phyloP scores from a whole-genome alignment of 2,113 vertebrate species.

The Willisornis vidua region DNA sequence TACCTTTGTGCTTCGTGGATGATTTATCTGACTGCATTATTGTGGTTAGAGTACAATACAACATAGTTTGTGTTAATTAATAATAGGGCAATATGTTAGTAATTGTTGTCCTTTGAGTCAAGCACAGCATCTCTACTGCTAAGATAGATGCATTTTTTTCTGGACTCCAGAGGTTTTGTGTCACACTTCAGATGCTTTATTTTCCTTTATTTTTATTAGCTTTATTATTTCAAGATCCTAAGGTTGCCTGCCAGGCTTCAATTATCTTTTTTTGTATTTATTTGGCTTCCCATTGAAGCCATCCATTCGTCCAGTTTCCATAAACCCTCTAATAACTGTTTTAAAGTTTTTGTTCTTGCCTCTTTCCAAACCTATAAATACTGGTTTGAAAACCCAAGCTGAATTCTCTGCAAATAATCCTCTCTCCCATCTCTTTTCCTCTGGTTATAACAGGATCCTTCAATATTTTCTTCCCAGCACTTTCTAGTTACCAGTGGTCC shows the following conservation, averaged over 20 bases:
- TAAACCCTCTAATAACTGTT: constrained; percentile 78
- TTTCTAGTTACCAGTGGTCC: constrained; percentile 1
- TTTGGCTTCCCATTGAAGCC: constrained; percentile 68
- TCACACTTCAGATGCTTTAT: constrained; percentile 11
- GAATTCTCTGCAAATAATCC: constrained; percentile 67
- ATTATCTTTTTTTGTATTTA: constrained; percentile 46
- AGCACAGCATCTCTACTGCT: not conserved
- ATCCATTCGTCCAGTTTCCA: constrained; percentile 71
- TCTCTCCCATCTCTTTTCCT: not conserved
- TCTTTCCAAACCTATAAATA: constrained; percentile 71
- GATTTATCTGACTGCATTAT: not conserved
- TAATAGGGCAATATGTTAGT: not conserved
- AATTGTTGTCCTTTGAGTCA: not conserved
- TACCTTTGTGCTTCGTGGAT: not conserved
- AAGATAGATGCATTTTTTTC: not conserved
- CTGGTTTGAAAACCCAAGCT: constrained; percentile 67
- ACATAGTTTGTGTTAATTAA: not conserved
- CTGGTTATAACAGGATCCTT: not conserved
- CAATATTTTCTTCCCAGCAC: constrained; percentile 5
- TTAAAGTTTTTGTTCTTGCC: constrained; percentile 72
- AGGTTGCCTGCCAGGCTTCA: constrained; percentile 49
- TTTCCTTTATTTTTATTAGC: constrained; percentile 32
- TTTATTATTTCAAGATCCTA: constrained; percentile 62
- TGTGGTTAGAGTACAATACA: not conserved
- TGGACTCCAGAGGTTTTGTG: not conserved